Evolutionary conservation across 2,113 vertebrate genomes (phyloP).

Genomic region (Chamaetylas fuelleborni): DNA sequence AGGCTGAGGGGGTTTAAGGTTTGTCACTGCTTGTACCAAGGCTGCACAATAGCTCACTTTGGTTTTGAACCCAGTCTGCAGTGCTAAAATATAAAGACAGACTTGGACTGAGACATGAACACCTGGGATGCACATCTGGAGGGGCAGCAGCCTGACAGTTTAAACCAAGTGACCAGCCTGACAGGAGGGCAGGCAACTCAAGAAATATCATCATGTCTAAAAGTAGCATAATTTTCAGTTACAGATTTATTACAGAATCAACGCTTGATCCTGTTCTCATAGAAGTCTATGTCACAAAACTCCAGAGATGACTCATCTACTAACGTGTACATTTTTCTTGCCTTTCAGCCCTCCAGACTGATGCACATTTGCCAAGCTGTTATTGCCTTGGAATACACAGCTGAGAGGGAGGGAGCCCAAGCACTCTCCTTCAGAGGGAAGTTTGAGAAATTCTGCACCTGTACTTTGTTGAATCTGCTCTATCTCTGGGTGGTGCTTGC

Average conservation of each 20-base stretch:
- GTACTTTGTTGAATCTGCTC: background rate
- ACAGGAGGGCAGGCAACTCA: background rate
- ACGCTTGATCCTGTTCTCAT: background rate
- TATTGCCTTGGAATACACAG: background rate
- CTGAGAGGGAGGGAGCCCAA: background rate
- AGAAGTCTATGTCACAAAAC: background rate
- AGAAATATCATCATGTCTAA: background rate
- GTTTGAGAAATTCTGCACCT: background rate
- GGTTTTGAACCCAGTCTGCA: background rate
- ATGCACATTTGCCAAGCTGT: background rate
- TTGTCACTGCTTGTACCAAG: background rate
- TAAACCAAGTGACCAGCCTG: background rate
- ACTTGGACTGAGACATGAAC: background rate
- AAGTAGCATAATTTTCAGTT: background rate
- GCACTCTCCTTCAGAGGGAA: fast-evolving
- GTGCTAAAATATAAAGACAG: background rate
- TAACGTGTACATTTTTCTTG: background rate
- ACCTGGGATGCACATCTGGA: background rate
- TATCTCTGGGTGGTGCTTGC: background rate
- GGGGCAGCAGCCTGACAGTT: background rate
- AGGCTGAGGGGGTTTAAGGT: background rate
- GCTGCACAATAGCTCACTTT: background rate
- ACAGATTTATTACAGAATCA: background rate
- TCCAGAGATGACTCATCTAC: background rate
- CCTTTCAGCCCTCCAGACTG: background rate